phyloP scores from a whole-genome alignment of 1,140 invertebrate species.

The Brevipalpus yothersi region DNA sequence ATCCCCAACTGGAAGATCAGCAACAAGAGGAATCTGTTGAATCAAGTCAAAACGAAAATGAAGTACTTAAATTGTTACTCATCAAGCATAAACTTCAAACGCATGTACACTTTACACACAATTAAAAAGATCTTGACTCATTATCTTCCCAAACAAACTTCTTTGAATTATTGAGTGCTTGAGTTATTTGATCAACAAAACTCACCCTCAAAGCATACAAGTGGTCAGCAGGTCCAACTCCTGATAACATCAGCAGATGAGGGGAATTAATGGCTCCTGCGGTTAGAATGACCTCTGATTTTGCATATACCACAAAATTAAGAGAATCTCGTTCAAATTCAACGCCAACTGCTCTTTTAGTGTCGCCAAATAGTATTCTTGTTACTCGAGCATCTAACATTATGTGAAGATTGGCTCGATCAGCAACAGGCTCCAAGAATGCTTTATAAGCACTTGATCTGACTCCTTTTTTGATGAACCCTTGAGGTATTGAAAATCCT shows the following conservation, averaged over 20 bases:
- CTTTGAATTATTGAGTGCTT: too few relatives aligned
- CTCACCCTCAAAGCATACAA: constrained; percentile 17
- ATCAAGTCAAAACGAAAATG: constrained; percentile 12
- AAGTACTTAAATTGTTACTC: neutral
- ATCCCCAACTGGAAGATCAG: constrained; percentile 23
- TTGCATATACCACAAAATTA: constrained; percentile 28
- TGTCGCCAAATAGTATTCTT: constrained; percentile 20
- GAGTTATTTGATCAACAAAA: neutral
- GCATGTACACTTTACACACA: neutral
- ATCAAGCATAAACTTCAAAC: constrained; percentile 26
- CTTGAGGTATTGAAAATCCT: constrained; percentile 34
- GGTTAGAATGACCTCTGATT: constrained; percentile 44
- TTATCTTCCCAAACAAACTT: neutral
- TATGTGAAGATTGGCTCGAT: constrained; percentile 61
- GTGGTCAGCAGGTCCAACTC: constrained; percentile 40
- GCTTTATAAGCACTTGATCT: constrained; percentile 71
- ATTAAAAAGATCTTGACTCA: neutral
- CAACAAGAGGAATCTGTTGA: constrained; percentile 14
- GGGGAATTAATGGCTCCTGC: constrained; percentile 36
- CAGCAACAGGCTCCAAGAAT: constrained; percentile 52
- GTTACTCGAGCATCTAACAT: constrained; percentile 58
- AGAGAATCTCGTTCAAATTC: constrained; percentile 35
- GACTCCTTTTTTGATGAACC: constrained; percentile 55
- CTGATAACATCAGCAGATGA: constrained; percentile 17
- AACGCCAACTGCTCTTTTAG: constrained; percentile 42